phyloP scores from a whole-genome alignment of 2,888 invertebrate species.

The Cheilosia vernalis region DNA sequence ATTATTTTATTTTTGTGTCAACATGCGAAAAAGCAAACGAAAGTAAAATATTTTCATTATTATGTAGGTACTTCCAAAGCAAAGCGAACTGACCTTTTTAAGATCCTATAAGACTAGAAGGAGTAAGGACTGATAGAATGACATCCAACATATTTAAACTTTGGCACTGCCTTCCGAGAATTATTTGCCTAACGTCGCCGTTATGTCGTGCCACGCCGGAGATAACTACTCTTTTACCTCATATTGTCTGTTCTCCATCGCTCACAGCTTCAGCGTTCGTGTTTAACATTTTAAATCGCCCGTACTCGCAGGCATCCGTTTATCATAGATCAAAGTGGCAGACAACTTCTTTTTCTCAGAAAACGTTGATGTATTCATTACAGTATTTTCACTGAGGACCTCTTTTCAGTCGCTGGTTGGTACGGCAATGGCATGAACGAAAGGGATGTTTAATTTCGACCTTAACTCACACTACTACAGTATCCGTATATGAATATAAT shows the following conservation, averaged over 20 bases:
- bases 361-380: slow-evolving; percentile 66
- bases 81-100: slow-evolving; percentile 20
- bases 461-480: slow-evolving; percentile 29
- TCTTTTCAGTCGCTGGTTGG: slow-evolving; percentile 31
- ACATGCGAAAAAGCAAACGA: neutral
- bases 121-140: slow-evolving; percentile 54
- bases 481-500: neutral
- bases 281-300: slow-evolving; percentile 73
- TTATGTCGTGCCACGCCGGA: slow-evolving; percentile 30
- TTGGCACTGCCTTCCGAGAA: slow-evolving; percentile 25
- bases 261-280: slow-evolving; percentile 56
- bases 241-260: slow-evolving; percentile 46
- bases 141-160: slow-evolving; percentile 66
- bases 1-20: no score
- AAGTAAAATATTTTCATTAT: slow-evolving; percentile 9
- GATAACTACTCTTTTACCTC: slow-evolving; percentile 52
- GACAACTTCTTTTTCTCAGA: slow-evolving; percentile 70
- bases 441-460: slow-evolving; percentile 50
- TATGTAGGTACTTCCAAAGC: neutral
- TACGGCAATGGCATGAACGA: slow-evolving; percentile 36
- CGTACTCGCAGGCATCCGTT: slow-evolving; percentile 68
- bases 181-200: slow-evolving; percentile 56
- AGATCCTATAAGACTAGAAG: slow-evolving; percentile 32
- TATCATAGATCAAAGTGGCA: slow-evolving; percentile 71
- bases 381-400: slow-evolving; percentile 52